Evolutionary conservation across 2,888 invertebrate species (phyloP).

Genomic region (Apotomis turbidana): DNA sequence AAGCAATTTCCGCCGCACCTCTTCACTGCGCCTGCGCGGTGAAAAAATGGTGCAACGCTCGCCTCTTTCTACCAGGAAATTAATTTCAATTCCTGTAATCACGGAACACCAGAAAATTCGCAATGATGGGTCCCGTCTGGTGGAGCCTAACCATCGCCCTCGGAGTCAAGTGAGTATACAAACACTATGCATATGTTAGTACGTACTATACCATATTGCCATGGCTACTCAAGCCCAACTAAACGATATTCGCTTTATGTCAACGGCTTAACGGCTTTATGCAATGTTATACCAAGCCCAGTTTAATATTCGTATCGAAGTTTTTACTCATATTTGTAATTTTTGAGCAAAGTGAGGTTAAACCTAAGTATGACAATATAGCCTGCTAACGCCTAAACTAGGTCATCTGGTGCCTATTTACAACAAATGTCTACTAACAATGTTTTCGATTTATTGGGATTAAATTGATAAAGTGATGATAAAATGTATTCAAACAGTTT

Average conservation of each 20-base stretch:
- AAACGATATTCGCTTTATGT: constrained; percentile 40
- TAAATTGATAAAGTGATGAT: background rate
- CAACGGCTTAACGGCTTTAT: constrained; percentile 7
- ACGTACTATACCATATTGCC: constrained; percentile 47
- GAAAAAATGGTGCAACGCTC: constrained; percentile 84
- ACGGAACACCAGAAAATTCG: constrained; percentile 82
- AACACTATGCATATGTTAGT: constrained; percentile 21
- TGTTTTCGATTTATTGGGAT: background rate
- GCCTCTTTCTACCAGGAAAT: constrained; percentile 78
- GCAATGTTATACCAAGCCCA: constrained; percentile 15
- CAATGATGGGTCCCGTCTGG: constrained; percentile 75
- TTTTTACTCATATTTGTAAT: background rate
- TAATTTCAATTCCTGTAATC: constrained; percentile 85
- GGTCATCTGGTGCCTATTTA: constrained; percentile 10
- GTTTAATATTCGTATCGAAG: background rate
- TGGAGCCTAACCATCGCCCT: constrained; percentile 80
- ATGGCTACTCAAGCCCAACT: constrained; percentile 54
- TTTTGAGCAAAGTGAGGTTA: constrained; percentile 19
- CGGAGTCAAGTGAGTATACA: constrained; percentile 82
- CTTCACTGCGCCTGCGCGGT: constrained; percentile 88
- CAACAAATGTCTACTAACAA: background rate
- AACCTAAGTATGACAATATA: background rate
- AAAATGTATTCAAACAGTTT: background rate
- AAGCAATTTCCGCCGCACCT: constrained; percentile 85
- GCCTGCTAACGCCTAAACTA: background rate